Evolutionary conservation across 2,797 vertebrate genomes (phyloP), one percentile per base, ranked within the genome.

Genomic region (Macropus fuliginosus): DNA sequence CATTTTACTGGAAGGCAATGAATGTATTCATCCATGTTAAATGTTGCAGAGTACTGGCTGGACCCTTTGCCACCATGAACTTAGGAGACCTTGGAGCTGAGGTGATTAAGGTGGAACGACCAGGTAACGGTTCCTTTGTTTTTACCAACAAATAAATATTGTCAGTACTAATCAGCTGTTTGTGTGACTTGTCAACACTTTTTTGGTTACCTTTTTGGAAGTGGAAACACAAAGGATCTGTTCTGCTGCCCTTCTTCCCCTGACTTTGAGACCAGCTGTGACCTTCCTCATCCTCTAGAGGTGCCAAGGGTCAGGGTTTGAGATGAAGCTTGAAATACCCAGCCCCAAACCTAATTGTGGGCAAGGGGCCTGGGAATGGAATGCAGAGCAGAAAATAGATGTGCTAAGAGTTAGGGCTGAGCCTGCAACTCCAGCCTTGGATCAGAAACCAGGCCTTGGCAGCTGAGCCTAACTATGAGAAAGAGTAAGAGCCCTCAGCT

Each of bases 11-110:
- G 57, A 56, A 95, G 54, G 18, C 96, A 93, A 93, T 94, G 91
- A 54, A 91, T 94, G 56, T 34, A 9, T 56, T 1, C 95, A 24
- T 94, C n/a, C 50, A 91, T 97, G 54, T 97, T 57, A 91, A 87
- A 95, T 93, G 31, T 98, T 98, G 16, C 98, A 99, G 99, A 94
- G 99, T 99, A 34, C 98, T 99, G 98, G 99, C 99, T 0, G 99
- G 99, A 91, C 99, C 99, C 24, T 99, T 99, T 98, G 99, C 99
- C 95, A 99, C 99, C 89, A 99, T 99, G 99, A 99, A 99, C 98
- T 99, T 99, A 90, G 99, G 99, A 98, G 99, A 99, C 96, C 98
- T 99, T 93, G 99, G 99, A 96, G 99, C 99, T 55, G 99, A 99
- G 98, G 98, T 99, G 57, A 99, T 99, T 97, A 99, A 99, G 98